Base-by-base conservation (phyloP, 2,113 vertebrate species). In the Macroglossus sobrinus region DNA sequence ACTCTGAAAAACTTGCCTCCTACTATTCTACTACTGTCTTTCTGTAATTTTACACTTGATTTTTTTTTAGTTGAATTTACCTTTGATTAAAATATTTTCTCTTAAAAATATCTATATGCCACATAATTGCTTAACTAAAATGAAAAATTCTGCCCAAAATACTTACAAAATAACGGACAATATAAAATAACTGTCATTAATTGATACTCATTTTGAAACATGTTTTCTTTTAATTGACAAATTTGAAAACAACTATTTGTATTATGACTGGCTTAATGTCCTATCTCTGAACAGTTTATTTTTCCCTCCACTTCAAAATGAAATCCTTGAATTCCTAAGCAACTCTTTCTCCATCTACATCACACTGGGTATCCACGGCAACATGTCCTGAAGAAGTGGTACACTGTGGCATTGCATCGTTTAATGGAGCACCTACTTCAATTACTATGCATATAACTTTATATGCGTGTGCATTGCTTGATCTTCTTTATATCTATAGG, bases 321-420 rank as follows among this genome's bases (percentile, higher is more conserved):
- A 96, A 96, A 97, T 90, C 14, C 6, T 43, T 43, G 28, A 89
- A 97, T 97, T 96, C 89, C 95, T 98, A 96, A 93, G 95, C 91
- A 97, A 97, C 74, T 97, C 93, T 96, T 95, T 93, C 78, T 66
- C 69, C 69, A 91, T 50, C 74, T 97, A 81, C 91, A 95, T 94
- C 97, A 97, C 94, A 96, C 94, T 97, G 95, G 93, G 95, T 97
- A 97, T 97, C 97, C 95, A 97, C 97, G 97, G 95, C 89, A 97
- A 98, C 97, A 81, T 72, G 85, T 94, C 71, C 81, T 43, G 53
- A 96, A 95, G 95, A 95, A 93, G 91, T 97, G 93, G 96, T 97
- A 97, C 55, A 89, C 81, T 80, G 91, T 94, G 78, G 82, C 92
- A 97, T 84, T 90, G 95, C 94, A 96, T 94, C 96, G 96, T 97